Evolutionary conservation across 2,797 vertebrate species (phyloP), one percentile per base, ranked within the genome.

Genomic region (Ceyx erithaca): DNA sequence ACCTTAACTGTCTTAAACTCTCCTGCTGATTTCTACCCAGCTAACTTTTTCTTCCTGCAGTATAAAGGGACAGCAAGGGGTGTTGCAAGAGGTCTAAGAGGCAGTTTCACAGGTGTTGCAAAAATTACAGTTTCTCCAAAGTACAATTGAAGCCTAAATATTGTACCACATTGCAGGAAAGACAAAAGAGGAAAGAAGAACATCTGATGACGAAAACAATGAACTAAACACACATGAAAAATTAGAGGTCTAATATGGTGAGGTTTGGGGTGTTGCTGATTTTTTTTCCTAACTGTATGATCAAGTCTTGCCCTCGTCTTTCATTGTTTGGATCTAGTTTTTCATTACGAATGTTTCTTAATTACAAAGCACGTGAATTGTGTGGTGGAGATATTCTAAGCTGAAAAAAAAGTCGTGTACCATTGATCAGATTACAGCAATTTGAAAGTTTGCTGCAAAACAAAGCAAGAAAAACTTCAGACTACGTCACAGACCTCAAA

Each of bases 371-470:
- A 49, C 0, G 2, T 51, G 41, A 76, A 31, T 18, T 77, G 19
- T 41, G 40, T 1, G 14, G 51, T 79, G 54, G 41, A 93, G 80
- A 70, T 51, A 92, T 22, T 93, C 82, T 69, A 79, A 77, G 26
- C 16, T 62, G 73, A 92, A 92, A 58, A 49, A 87, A 57, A 67
- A 87, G 37, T 73, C 15, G 68, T 21, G 40, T 54, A 91, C 62
- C 45, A 25, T 15, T 37, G 31, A 88, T 70, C 45, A 80, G 31
- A 88, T 62, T 37, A 87, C 25, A 88, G 33, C 37, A 67, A 69
- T 69, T 95, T 31, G 11, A 73, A 93, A 90, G 66, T 80, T 28
- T 83, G 64, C 10, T 67, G 37, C 48, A 85, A 79, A 94, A 92
- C 37, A 82, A 92, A 88, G 35, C 26, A 84, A 85, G 43, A 30